phyloP scores from a whole-genome alignment of 2,113 vertebrate genomes.

The Cololabis saira region DNA sequence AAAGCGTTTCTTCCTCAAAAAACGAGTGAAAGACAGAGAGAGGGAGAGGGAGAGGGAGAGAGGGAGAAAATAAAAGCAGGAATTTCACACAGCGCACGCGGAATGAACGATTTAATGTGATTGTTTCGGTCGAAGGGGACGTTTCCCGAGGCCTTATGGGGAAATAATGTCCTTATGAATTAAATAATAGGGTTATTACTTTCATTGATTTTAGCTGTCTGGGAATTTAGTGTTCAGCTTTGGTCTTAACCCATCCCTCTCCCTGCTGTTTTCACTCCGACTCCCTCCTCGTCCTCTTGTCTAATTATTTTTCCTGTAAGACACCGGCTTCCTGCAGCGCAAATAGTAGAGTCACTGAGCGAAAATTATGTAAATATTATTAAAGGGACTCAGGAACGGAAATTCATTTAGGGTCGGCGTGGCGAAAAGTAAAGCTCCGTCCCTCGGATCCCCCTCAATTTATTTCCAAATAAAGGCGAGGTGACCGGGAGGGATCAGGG shows the following conservation, averaged over 20 bases:
- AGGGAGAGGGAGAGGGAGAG: constrained; percentile 22
- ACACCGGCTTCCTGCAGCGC: constrained; percentile 92
- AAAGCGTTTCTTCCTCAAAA: constrained; percentile 30
- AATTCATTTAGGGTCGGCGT: constrained; percentile 93
- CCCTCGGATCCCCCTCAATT: constrained; percentile 99
- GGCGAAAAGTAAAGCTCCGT: constrained; percentile 87
- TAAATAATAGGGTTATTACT: constrained; percentile 82
- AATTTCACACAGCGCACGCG: constrained; percentile 65
- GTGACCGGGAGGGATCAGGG: constrained; percentile 98
- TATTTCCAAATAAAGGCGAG: constrained; percentile 99
- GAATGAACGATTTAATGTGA: constrained; percentile 78
- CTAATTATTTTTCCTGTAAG: constrained; percentile 97
- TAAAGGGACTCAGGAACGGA: constrained; percentile 96
- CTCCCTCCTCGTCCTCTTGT: constrained; percentile 75
- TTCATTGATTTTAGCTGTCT: constrained; percentile 82
- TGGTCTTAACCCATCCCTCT: constrained; percentile 63
- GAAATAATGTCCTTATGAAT: constrained; percentile 81
- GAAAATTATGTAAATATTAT: constrained; percentile 99
- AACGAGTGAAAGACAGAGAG: constrained; percentile 17
- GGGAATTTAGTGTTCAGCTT: constrained; percentile 74
- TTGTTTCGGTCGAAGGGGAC: constrained; percentile 80
- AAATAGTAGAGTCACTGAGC: constrained; percentile 95
- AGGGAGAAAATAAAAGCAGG: constrained; percentile 46
- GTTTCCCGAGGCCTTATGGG: constrained; percentile 77
- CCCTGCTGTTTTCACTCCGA: constrained; percentile 47